Base-by-base conservation (phyloP, 1,140 invertebrate genomes). In the Hesperophylax magnus region DNA sequence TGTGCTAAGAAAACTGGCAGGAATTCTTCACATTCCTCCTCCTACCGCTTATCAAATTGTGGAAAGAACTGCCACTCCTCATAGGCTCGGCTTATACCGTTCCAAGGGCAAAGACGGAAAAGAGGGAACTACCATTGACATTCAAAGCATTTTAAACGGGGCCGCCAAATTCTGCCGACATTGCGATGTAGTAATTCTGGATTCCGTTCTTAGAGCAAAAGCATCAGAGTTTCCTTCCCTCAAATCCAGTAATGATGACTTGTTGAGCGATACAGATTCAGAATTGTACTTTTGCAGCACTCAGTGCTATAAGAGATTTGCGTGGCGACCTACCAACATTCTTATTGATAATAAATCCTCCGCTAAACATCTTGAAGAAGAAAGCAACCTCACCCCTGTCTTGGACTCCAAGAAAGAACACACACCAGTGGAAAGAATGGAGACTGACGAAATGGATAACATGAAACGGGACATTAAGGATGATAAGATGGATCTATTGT, bases 151-250 rank as follows among this genome's bases (percentile, higher is more conserved):
- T 85, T 89, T 98, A 17, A 97, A 97, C 86, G 96, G 96, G 58
- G 94, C 93, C 8, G 95, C 95, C 0, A 97, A 96, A 86, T 98
- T 98, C 87, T 98, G 97, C 88, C 92, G 95, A 39, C 96, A 97
- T 86, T 98, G 97, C 89, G 96, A 98, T 87, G 94, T 97, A 65
- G 94, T 97, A 15, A 96, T 98, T 83, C 89, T 97, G 69, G 96
- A 95, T 87, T 95, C 94, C 82, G 91, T 94, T 27, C 95, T 97
- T 27, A 89, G 93, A 79, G 97, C 96, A 84, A 96, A 95, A 89
- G 93, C 94, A 7, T 93, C 94, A 1, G 96, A 97, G 85, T 92
- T 97, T 82, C 94, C 94, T 74, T 91, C 92, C 74, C 92, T 93
- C 83, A 93, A 94, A 85, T 89, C 91, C 4, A 93, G 93, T 84